These are phyloP conservation scores for Sebastes alutus DNA, from an alignment of 2,797 vertebrate genomes.

Conservation along the genomic window DNA sequence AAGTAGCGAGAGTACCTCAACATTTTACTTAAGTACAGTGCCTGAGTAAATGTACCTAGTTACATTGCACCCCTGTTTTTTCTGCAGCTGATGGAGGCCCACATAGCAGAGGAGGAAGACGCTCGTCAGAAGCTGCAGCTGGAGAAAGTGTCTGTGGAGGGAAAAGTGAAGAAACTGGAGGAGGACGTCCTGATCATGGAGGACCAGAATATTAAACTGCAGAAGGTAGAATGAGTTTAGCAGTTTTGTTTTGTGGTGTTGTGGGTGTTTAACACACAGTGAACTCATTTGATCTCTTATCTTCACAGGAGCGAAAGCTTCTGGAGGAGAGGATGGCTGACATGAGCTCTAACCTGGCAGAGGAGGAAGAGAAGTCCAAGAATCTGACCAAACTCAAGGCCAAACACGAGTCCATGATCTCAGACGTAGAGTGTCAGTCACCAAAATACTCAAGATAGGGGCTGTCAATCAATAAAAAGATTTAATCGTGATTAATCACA, in stretches of 20 bases:
- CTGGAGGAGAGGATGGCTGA: slow-evolving; percentile 94
- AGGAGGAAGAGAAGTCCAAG: slow-evolving; percentile 98
- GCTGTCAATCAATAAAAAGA: no score
- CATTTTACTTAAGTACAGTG: no score
- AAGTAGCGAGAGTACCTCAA: neutral
- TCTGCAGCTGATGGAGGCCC: slow-evolving; percentile 89
- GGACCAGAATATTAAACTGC: slow-evolving; percentile 93
- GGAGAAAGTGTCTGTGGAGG: slow-evolving; percentile 91
- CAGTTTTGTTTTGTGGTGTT: accelerated
- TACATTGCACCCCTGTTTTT: neutral
- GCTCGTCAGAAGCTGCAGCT: slow-evolving; percentile 92
- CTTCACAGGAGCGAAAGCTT: slow-evolving; percentile 89
- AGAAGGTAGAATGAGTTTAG: slow-evolving; percentile 81
- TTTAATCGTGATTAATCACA: no score
- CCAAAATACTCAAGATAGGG: neutral
- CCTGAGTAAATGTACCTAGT: neutral
- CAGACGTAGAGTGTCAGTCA: slow-evolving; percentile 77
- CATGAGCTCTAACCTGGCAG: slow-evolving; percentile 91
- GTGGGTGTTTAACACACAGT: neutral
- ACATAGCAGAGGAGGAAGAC: slow-evolving; percentile 91
- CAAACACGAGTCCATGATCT: slow-evolving; percentile 98
- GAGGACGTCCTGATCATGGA: slow-evolving; percentile 93
- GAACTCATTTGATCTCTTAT: neutral
- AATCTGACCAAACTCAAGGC: slow-evolving; percentile 94
- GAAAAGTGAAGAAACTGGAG: slow-evolving; percentile 95